phyloP scores from a whole-genome alignment of 2,113 vertebrate genomes.

The Spheniscus mendiculus region DNA sequence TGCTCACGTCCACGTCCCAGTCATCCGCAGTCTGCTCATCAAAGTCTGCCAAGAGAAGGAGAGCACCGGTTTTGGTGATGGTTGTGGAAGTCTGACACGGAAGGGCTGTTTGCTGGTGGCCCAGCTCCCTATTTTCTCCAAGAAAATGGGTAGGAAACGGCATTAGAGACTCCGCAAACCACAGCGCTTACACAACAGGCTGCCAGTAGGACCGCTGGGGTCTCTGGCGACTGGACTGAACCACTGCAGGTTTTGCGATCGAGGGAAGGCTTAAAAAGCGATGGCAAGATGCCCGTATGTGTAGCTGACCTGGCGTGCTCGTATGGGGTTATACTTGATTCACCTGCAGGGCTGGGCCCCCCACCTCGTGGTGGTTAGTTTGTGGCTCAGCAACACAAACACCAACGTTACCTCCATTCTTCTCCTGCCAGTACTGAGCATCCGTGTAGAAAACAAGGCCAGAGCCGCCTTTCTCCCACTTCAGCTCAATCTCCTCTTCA shows the following conservation, averaged over 20 bases:
- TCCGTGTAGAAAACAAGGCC: slow-evolving; percentile 97
- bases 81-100: not conserved
- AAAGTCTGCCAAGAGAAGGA: slow-evolving; percentile 84
- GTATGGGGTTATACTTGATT: rapidly evolving
- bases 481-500: slow-evolving; percentile 95
- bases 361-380: rapidly evolving
- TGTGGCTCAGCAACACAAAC: not conserved
- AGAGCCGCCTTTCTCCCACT: slow-evolving; percentile 97
- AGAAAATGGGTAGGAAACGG: not conserved
- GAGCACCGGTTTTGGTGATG: not conserved
- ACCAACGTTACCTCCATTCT: slow-evolving; percentile 83
- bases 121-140: not conserved
- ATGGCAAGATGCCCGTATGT: rapidly evolving
- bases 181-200: not conserved
- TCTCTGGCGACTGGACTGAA: not conserved
- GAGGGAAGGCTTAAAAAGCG: not conserved
- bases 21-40: slow-evolving; percentile 95
- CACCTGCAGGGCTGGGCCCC: not conserved
- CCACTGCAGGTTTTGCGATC: not conserved
- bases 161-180: not conserved
- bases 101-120: not conserved
- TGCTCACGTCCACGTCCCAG: slow-evolving; percentile 98
- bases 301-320: rapidly evolving
- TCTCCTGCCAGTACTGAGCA: slow-evolving; percentile 93
- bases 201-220: not conserved